Base-by-base conservation (phyloP, 2,797 vertebrate genomes). In the Trichosurus vulpecula region DNA sequence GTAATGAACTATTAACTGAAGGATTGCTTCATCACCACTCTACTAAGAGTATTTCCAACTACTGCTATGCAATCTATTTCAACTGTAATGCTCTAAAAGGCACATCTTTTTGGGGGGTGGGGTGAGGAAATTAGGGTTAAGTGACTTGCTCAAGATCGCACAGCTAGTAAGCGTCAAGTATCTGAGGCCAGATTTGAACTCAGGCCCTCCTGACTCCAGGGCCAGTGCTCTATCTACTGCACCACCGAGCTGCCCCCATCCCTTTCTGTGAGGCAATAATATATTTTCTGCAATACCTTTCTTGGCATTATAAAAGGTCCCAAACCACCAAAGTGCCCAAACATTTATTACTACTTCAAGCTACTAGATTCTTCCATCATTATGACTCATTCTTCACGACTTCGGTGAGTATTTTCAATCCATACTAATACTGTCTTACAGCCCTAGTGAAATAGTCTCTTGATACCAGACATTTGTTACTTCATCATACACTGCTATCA, bases 401-500 rank as follows among this genome's bases (percentile, higher is more conserved):
- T 27, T 4, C 29, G 27, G n/a, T 31, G 52, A 55, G 19, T 57
- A 87, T 81, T 93, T 47, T 52, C 52, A 52, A 58, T 57, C 54
- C 19, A 30, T 56, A 6, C 87, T 11, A 56, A 95, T 16, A 90
- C 11, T 30, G 52, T 14, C 30, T 35, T 90, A 90, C 52, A 35
- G 11, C 11, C 51, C 51, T 53, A 90, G 52, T 52, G 51, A 52
- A 53, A 53, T 90, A 53, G 12, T 47, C 12, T 1, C 6, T 56
- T 57, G 52, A n/a, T 91, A 94, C 56, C 54, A 81, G 0, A 12
- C 30, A 92, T 93, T 97, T 92, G 10, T 93, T 93, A 51, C 56
- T 95, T 55, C 90, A 2, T 90, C 57, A 54, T 55, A 91, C 57
- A 90, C 56, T 92, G 93, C 81, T 41, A 93, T 19, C 53, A 89